Percentiles rank a stretch among this genome's conserved stretches.
These are phyloP conservation scores for Microtus agrestis DNA, from an alignment of 2,797 vertebrate genomes.

Conservation along the genomic window DNA sequence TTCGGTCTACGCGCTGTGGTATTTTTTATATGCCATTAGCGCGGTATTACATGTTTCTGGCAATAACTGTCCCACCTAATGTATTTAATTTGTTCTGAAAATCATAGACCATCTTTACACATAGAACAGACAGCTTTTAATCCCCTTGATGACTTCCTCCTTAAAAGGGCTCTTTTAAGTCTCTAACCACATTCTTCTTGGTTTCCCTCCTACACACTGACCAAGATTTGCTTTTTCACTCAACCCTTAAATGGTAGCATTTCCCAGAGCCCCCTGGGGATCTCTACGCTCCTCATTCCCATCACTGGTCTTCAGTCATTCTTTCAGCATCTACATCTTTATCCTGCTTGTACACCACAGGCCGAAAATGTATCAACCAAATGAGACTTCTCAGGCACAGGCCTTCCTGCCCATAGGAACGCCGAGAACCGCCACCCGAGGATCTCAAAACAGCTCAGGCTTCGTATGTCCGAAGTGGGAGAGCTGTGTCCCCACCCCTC, in stretches of 20 bases:
- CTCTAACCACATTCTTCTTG: slow-evolving; percentile 78
- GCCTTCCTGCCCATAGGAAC: background rate
- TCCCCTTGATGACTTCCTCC: slow-evolving; percentile 78
- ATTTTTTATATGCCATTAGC: slow-evolving; percentile 82
- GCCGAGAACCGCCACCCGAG: background rate
- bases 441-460: background rate
- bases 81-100: slow-evolving; percentile 83
- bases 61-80: slow-evolving; percentile 75
- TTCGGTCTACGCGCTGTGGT: slow-evolving; percentile 81
- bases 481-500: background rate
- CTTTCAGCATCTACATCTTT: slow-evolving; percentile 48
- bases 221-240: slow-evolving; percentile 71
- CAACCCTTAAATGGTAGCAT: slow-evolving; percentile 56
- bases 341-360: background rate
- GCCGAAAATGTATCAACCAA: background rate
- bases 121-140: slow-evolving; percentile 78
- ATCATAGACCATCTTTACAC: slow-evolving; percentile 78
- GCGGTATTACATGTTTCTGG: slow-evolving; percentile 70
- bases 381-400: background rate
- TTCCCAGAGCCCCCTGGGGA: slow-evolving; percentile 44
- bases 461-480: background rate
- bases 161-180: slow-evolving; percentile 75
- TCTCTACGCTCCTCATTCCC: slow-evolving; percentile 50
- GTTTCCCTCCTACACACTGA: slow-evolving; percentile 76
- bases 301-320: slow-evolving; percentile 25